Evolutionary conservation across 2,797 vertebrate species (phyloP).

Genomic region (Poecile montanus): DNA sequence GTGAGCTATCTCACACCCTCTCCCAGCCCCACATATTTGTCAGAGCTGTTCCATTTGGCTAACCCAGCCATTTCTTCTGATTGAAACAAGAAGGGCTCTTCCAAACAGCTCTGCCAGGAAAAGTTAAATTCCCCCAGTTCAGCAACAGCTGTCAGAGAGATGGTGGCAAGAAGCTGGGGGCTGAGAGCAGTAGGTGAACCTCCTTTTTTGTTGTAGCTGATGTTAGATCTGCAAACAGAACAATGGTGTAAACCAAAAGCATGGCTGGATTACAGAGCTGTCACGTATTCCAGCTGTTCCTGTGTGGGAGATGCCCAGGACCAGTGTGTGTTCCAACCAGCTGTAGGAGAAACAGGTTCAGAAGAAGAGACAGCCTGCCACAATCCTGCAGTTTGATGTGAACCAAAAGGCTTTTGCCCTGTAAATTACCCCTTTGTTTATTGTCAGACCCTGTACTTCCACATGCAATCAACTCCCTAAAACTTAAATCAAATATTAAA

Average conservation of each 20-base stretch:
- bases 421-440: not conserved
- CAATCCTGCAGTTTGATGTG: not conserved
- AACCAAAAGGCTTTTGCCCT: not conserved
- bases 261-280: not conserved
- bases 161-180: not conserved
- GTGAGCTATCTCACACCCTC: not conserved
- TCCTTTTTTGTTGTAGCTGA: not conserved
- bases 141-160: not conserved
- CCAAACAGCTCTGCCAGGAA: not conserved
- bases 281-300: not conserved
- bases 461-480: not conserved
- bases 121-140: not conserved
- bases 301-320: not conserved
- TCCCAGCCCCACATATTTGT: not conserved
- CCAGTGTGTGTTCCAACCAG: not conserved
- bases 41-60: not conserved
- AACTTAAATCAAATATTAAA: conserved; percentile 39
- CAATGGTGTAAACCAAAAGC: not conserved
- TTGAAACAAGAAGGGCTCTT: not conserved
- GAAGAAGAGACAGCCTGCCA: not conserved
- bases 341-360: not conserved
- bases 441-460: not conserved
- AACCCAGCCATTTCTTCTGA: not conserved
- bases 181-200: not conserved
- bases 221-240: not conserved